Base-by-base conservation (phyloP, 2,797 vertebrate genomes). In the Sardinella longiceps region DNA sequence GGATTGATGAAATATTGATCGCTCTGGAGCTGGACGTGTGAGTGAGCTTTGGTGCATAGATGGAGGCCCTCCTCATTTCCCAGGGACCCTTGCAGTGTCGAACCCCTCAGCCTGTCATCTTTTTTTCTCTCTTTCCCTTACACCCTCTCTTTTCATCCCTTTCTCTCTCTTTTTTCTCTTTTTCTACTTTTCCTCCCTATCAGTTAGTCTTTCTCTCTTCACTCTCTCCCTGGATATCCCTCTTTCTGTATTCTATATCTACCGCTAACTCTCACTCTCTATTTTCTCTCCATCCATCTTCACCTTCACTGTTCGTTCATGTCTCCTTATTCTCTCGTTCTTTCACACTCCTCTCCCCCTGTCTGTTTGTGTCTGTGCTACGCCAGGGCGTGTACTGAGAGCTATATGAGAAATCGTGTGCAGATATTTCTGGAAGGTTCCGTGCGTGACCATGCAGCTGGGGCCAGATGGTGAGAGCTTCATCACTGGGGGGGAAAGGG, bases 1-100 rank as follows among this genome's bases (percentile, higher is more conserved):
- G 88, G 91, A 91, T 91, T 92, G 66, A 94, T 94, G 88, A 91
- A 94, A 93, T 94, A 93, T 94, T 91, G 93, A 94, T 94, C 87
- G 83, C 83, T 82, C 85, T 74, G 33, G 18, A 74, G 18, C 66
- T 37, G 33, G 33, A 20, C 15, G 66, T 74, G 66, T 74, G 66
- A 74, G 33, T 20, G 33, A 74, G 33, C 66, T 39, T 15, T 37
- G 39, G 66, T 15, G 5, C 30, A 0, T 33, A 39, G 66, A 37
- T 74, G 33, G 14, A 74, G 63, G 63, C 28, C 28, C 63, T 33
- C 12, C 60, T 63, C 63, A 74, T 74, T 74, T 39, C 66, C 66
- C 66, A 28, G 14, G 28, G 60, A 66, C 15, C 25, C 66, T 20
- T 33, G 10, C 30, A 20, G 33, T 74, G 66, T 7, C 15, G 39